phyloP scores from a whole-genome alignment of 2,797 vertebrate species.

The Myotis findleyi region DNA sequence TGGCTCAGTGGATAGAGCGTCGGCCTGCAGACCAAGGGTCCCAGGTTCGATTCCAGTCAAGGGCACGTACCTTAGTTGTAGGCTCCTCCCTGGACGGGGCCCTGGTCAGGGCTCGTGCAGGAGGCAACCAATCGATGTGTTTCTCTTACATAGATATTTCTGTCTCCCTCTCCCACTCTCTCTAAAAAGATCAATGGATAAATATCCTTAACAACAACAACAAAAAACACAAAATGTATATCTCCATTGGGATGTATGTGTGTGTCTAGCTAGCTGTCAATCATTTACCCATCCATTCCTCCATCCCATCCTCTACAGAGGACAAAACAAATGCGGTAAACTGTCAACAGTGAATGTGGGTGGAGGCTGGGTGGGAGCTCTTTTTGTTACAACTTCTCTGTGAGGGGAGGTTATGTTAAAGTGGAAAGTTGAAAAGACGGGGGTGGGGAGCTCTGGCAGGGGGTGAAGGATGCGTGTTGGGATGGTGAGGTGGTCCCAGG shows the following conservation, averaged over 20 bases:
- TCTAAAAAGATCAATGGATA: no score
- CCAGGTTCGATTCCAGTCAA: no score
- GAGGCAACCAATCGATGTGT: no score
- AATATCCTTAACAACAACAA: no score
- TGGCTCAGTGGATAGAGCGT: no score
- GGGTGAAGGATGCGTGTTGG: accelerated
- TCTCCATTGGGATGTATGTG: background rate
- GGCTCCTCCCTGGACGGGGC: no score
- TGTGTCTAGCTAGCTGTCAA: background rate
- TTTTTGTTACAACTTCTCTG: background rate
- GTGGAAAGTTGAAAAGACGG: background rate
- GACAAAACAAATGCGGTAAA: background rate
- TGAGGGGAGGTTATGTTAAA: background rate
- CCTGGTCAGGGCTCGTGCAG: no score
- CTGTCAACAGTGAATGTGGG: background rate
- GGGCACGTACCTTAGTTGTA: no score
- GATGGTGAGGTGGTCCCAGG: background rate
- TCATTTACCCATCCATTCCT: background rate
- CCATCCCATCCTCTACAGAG: background rate
- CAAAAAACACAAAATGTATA: background rate
- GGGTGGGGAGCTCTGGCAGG: background rate
- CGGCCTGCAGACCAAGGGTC: no score
- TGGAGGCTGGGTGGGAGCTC: background rate
- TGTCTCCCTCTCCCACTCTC: no score
- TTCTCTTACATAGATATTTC: no score